Evolutionary conservation across 1,140 invertebrate genomes (phyloP).

Genomic region (Conopomorpha cramerella): DNA sequence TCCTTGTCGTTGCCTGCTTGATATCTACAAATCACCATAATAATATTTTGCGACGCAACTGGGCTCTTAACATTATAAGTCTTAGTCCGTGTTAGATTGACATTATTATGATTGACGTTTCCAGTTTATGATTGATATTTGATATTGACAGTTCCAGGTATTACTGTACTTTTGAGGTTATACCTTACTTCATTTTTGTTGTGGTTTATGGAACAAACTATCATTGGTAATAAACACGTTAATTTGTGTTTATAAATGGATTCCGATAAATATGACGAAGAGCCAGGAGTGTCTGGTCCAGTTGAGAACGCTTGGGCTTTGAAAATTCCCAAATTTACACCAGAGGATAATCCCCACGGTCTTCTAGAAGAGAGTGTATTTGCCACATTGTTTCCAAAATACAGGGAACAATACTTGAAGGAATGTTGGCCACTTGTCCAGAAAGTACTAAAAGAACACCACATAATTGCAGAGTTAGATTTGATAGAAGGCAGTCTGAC

Average conservation of each 20-base stretch:
- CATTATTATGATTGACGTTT: no score
- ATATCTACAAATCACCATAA: no score
- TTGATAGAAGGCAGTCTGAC: constrained; percentile 94
- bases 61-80: no score
- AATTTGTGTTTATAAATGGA: constrained; percentile 5
- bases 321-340: constrained; percentile 89
- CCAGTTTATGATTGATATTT: no score
- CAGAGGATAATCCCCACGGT: constrained; percentile 89
- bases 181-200: no score
- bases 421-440: constrained; percentile 96
- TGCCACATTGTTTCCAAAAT: constrained; percentile 78
- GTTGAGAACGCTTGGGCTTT: constrained; percentile 87
- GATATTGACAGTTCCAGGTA: no score
- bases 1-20: no score
- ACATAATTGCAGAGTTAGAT: constrained; percentile 91
- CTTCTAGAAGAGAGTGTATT: constrained; percentile 70
- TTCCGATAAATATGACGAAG: constrained; percentile 13
- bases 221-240: no score
- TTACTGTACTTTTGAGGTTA: no score
- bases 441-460: constrained; percentile 78
- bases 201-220: no score
- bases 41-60: no score
- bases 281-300: constrained; percentile 28
- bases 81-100: no score
- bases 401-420: constrained; percentile 94